Percentiles rank a stretch among this genome's conserved stretches.
Evolutionary conservation across 37 sponge, comb jelly and placozoan species (phyloP).

Genomic region (Theonella swinhoei): DNA sequence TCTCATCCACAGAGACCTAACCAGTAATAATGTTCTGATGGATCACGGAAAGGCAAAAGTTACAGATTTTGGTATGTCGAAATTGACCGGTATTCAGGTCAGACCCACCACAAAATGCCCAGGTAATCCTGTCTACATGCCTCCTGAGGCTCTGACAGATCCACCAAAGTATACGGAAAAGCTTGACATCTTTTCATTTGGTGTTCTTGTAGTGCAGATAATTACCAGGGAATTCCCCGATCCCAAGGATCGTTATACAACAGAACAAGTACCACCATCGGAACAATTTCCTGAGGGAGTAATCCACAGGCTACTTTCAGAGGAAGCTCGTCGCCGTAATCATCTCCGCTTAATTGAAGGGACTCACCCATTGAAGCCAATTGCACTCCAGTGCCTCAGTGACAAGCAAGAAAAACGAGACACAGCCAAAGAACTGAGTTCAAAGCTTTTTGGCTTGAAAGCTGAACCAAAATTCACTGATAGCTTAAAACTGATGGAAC

Average conservation of each 20-base stretch:
- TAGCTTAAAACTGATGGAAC: neutral
- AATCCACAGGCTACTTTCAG: constrained; percentile 17
- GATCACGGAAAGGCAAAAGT: constrained; percentile 4
- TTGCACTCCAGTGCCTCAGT: constrained; percentile 6
- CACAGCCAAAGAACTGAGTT: constrained; percentile 4
- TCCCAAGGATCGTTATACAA: neutral
- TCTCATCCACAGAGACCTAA: constrained; percentile 33
- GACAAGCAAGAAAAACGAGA: constrained; percentile 15
- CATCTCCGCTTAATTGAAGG: constrained; percentile 16
- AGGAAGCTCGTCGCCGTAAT: constrained; percentile 12
- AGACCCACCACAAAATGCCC: constrained; percentile 20
- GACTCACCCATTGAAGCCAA: constrained; percentile 11
- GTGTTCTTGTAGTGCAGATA: constrained; percentile 23
- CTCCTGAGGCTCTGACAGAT: constrained; percentile 20
- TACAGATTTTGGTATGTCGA: constrained; percentile 37
- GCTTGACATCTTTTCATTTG: constrained; percentile 34
- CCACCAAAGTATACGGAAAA: constrained; percentile 22
- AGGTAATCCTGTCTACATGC: constrained; percentile 41
- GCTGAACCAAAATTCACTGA: neutral
- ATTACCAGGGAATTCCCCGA: neutral
- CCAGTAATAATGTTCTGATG: constrained; percentile 37
- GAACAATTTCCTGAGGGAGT: neutral
- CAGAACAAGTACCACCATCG: too few species aligned
- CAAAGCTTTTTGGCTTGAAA: neutral
- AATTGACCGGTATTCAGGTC: neutral